Evolutionary conservation across 2,113 vertebrate species (phyloP), one percentile per base, ranked within the genome.

Genomic region (Tinamus guttatus): DNA sequence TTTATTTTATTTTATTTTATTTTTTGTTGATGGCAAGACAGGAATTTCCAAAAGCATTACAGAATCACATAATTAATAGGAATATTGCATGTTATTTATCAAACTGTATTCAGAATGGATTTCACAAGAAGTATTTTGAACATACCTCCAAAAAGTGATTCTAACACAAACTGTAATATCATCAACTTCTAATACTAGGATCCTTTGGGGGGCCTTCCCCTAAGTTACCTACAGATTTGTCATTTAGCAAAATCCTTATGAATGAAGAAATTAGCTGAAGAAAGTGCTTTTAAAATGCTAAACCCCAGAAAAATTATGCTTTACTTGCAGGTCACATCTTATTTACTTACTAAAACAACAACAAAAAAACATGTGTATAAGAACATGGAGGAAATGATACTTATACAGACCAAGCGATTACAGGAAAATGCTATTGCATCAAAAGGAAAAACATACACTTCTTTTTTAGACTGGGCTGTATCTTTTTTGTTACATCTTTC

Each of bases 381-480:
- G 52, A 15, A 49, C 11, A 40, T 41, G 38, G 47, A 59, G 2
- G 3, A 40, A 13, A 7, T 36, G n/a, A 62, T 49, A 3, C 52
- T 56, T 51, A 36, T 30, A 12, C 73, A 78, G 70, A 54, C 27
- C 9, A 65, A 71, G 81, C 12, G 10, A 40, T 47, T 65, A 40
- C 8, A 70, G 17, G 24, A 52, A 65, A 60, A 71, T 28, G 17
- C 54, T 60, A 47, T 68, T 32, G 20, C 12, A 36, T 17, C 14
- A 24, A 16, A 27, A 63, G 8, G 10, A 54, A 54, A 24, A 47
- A 68, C 0, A 0, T 43, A 38, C 11, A 34, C 2, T 3, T 69
- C 6, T 68, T 65, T 24, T 34, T 6, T 16, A 65, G n/a, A 34
- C 17, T 25, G 15, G 40, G 7, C 16, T 81, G 5, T 18, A 4